A percentile compares a stretch with the other conserved stretches of the same genome.
Conservation (phyloP, 1,140 invertebrate genomes). For the Penaeus japonicus region DNA sequence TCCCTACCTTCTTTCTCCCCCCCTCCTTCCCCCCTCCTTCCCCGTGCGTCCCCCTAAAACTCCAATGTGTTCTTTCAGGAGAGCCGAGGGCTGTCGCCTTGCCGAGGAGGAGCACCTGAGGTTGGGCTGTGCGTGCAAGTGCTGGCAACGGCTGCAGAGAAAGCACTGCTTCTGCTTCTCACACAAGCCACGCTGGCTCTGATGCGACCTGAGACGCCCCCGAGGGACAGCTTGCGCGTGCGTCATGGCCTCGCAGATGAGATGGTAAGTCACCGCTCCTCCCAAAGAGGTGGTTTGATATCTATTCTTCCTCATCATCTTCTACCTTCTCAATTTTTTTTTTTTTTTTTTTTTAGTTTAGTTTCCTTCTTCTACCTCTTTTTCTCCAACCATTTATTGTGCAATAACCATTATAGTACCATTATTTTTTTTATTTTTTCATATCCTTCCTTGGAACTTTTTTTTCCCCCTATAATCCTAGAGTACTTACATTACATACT, state of each 20-base stretch:
- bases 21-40: too few species aligned
- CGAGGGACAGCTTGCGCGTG: slow-evolving; percentile 24
- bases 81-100: slow-evolving; percentile 39
- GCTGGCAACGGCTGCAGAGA: slow-evolving; percentile 24
- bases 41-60: not conserved
- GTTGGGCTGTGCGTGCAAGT: slow-evolving; percentile 16
- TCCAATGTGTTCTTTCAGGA: not conserved
- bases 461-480: too few species aligned
- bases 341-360: too few species aligned
- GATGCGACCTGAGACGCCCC: slow-evolving; percentile 39
- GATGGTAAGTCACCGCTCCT: slow-evolving; percentile 10
- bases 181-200: slow-evolving; percentile 33
- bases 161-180: slow-evolving; percentile 31
- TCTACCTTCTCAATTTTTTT: not conserved
- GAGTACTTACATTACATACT: too few species aligned
- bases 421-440: too few species aligned
- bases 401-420: too few species aligned
- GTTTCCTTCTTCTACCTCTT: too few species aligned
- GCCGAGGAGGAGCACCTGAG: slow-evolving; percentile 31
- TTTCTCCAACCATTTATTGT: too few species aligned
- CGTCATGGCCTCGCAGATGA: slow-evolving; percentile 39
- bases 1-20: too few species aligned
- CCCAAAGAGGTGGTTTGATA: too few species aligned
- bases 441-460: too few species aligned
- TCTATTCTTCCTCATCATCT: not conserved